These are phyloP conservation scores for Deroplatys truncata DNA, from an alignment of 2,888 invertebrate genomes.

Conservation along the genomic window DNA sequence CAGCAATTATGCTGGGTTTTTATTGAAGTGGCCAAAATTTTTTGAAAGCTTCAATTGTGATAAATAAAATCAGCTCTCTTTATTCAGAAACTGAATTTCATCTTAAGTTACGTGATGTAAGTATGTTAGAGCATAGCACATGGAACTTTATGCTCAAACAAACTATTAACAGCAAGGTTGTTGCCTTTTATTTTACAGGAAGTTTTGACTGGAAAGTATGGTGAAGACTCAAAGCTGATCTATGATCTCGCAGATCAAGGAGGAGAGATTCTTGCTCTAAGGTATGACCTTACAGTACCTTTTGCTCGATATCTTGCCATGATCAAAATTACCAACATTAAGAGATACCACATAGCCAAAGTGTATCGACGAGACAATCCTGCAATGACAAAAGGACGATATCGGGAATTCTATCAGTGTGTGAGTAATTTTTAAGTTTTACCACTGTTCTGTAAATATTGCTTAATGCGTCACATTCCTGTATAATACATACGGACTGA, in stretches of 20 bases:
- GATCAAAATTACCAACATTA: conserved; percentile 91
- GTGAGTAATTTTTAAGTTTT: conserved; percentile 58
- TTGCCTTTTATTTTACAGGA: conserved; percentile 57
- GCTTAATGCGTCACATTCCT: too few species aligned
- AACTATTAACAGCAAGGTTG: not conserved
- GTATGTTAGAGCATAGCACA: too few species aligned
- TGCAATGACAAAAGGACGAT: conserved; percentile 91
- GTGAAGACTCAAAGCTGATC: conserved; percentile 97
- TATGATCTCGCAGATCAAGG: conserved; percentile 99
- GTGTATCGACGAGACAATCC: conserved; percentile 98
- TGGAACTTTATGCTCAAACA: not conserved
- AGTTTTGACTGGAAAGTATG: conserved; percentile 97
- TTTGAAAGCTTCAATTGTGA: too few species aligned
- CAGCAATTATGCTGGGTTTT: too few species aligned
- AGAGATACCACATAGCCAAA: conserved; percentile 97
- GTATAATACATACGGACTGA: too few species aligned
- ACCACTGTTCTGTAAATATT: not conserved
- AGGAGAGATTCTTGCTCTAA: conserved; percentile 90
- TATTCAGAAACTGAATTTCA: too few species aligned
- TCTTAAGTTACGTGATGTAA: too few species aligned
- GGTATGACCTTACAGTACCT: conserved; percentile 98
- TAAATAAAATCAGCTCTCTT: too few species aligned
- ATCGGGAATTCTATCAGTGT: conserved; percentile 98
- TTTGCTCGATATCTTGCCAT: conserved; percentile 96
- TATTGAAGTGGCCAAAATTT: too few species aligned